Conservation (phyloP, 2,888 invertebrate species). For the Nomada hirtipes region DNA sequence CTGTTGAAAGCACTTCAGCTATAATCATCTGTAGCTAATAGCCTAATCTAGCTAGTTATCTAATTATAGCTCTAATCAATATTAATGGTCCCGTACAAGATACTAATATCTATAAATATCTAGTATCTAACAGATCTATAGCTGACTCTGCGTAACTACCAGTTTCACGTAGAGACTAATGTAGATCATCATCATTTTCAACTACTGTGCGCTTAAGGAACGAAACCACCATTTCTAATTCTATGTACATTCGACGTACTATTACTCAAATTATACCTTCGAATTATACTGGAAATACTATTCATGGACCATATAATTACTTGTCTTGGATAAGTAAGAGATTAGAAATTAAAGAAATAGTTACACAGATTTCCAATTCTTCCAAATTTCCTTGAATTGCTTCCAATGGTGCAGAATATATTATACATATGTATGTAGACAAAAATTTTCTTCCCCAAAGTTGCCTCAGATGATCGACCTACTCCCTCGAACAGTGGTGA, state of each 20-base stretch:
- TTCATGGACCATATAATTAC: too few relatives aligned
- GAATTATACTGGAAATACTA: too few relatives aligned
- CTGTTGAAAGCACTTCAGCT: conserved; percentile 22
- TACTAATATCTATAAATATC: conserved; percentile 29
- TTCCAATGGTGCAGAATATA: too few relatives aligned
- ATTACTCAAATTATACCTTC: too few relatives aligned
- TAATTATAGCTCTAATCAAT: conserved; percentile 28
- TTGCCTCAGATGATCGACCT: too few relatives aligned
- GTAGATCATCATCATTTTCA: conserved; percentile 11
- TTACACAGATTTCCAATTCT: too few relatives aligned
- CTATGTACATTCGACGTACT: not conserved
- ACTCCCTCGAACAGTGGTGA: too few relatives aligned
- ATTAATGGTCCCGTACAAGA: conserved; percentile 28
- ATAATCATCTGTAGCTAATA: conserved; percentile 26
- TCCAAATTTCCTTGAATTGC: too few relatives aligned
- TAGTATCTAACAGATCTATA: conserved; percentile 7
- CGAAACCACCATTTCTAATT: not conserved
- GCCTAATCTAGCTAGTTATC: conserved; percentile 34
- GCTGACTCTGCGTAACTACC: conserved; percentile 9
- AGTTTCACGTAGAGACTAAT: conserved; percentile 13
- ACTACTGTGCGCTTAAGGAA: not conserved
- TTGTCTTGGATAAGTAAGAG: too few relatives aligned
- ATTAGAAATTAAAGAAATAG: too few relatives aligned
- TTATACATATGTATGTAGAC: too few relatives aligned
- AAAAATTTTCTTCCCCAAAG: too few relatives aligned